Conservation (phyloP, 2,888 invertebrate genomes). For the Oscheius sp. region DNA sequence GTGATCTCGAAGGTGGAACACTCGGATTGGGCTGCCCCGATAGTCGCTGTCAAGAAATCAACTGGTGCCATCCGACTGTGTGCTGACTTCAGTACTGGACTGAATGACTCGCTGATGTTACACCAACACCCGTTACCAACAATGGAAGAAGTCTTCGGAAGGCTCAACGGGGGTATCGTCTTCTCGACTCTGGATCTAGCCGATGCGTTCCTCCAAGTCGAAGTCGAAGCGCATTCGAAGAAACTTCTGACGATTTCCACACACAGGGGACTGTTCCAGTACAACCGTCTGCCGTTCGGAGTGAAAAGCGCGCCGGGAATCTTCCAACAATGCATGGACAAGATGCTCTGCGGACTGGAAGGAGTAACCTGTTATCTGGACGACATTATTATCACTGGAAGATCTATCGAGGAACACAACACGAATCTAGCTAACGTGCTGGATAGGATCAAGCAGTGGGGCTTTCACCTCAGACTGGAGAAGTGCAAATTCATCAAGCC, state of each 20-base stretch:
- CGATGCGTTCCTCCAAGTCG: slow-evolving; percentile 57
- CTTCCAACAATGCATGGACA: slow-evolving; percentile 58
- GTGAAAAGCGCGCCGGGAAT: slow-evolving; percentile 56
- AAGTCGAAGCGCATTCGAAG: slow-evolving; percentile 47
- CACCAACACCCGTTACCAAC: slow-evolving; percentile 57
- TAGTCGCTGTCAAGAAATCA: slow-evolving; percentile 52
- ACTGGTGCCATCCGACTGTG: slow-evolving; percentile 57
- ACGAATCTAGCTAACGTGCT: slow-evolving; percentile 36
- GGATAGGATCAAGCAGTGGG: slow-evolving; percentile 47
- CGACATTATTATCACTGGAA: slow-evolving; percentile 47
- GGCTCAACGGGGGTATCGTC: slow-evolving; percentile 44
- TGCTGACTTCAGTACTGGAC: slow-evolving; percentile 56
- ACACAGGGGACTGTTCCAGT: slow-evolving; percentile 54
- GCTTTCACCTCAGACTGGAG: slow-evolving; percentile 28
- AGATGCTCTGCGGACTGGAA: slow-evolving; percentile 42
- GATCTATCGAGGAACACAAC: slow-evolving; percentile 36
- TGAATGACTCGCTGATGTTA: slow-evolving; percentile 52
- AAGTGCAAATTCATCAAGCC: slow-evolving; percentile 36
- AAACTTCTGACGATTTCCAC: slow-evolving; percentile 47
- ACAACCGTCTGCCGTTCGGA: slow-evolving; percentile 59
- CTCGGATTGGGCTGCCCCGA: slow-evolving; percentile 53
- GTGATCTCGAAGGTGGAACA: slow-evolving; percentile 46
- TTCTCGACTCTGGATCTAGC: slow-evolving; percentile 56
- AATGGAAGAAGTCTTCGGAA: slow-evolving; percentile 49
- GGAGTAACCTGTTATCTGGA: slow-evolving; percentile 44